Evolutionary conservation across 1,140 invertebrate species (phyloP).

Genomic region (Zaprionus lachaisei): DNA sequence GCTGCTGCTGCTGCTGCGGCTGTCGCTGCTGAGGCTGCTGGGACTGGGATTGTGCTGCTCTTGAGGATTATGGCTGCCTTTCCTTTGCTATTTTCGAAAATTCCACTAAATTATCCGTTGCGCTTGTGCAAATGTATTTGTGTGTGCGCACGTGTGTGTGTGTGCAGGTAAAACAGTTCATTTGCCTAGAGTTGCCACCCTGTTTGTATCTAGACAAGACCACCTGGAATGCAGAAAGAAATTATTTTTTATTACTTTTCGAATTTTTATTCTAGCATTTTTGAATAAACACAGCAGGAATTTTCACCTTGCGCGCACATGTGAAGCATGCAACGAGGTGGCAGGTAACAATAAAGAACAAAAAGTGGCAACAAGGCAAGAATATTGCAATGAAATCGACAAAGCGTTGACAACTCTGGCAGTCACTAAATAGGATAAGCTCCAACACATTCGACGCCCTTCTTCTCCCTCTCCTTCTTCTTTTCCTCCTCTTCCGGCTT

Average conservation of each 20-base stretch:
- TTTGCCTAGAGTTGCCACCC: constrained; percentile 73
- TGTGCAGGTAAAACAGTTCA: constrained; percentile 79
- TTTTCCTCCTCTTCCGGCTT: background rate
- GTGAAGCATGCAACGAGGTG: constrained; percentile 10
- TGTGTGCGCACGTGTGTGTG: constrained; percentile 25
- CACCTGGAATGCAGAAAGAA: constrained; percentile 65
- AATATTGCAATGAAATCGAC: constrained; percentile 7
- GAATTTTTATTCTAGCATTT: constrained; percentile 34
- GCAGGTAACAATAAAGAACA: constrained; percentile 49
- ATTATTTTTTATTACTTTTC: constrained; percentile 54
- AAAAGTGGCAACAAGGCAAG: constrained; percentile 50
- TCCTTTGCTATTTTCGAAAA: constrained; percentile 79
- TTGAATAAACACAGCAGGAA: background rate
- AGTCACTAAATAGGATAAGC: constrained; percentile 56
- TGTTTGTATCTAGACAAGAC: constrained; percentile 41
- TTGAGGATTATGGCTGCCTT: constrained; percentile 56
- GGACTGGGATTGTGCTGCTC: constrained; percentile 46
- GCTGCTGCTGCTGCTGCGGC: constrained; percentile 8
- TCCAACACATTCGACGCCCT: constrained; percentile 18
- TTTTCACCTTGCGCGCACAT: constrained; percentile 34
- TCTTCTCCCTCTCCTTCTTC: background rate
- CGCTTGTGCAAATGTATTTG: constrained; percentile 20
- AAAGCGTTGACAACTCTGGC: constrained; percentile 56
- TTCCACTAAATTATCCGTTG: constrained; percentile 80
- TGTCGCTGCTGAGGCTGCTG: constrained; percentile 29